Base-by-base conservation (phyloP, 2,888 invertebrate genomes). In the Gastracanthus pulcherrimus region DNA sequence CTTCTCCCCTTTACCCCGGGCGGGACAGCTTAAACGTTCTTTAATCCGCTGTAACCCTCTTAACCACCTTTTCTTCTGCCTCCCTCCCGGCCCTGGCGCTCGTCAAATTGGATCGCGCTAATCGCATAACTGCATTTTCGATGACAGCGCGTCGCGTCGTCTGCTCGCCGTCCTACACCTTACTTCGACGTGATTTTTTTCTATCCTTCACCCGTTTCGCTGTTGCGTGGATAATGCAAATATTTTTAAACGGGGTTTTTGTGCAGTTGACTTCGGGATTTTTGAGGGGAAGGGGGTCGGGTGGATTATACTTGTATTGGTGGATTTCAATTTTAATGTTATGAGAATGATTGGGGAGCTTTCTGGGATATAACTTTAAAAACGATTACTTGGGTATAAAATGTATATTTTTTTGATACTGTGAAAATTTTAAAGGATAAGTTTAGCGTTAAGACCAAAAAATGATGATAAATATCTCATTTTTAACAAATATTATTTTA, bases 41-140 rank as follows among this genome's bases (percentile, higher is more conserved):
- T 64, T 64, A 64, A 75, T 78, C 75, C 69, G 29, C 23, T 3
- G 38, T 78, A 76, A 82, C 70, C 66, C 64, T 75, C 64, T 82
- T 81, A 81, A 9, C 67, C 74, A 45, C 55, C 76, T 29, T 38
- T 51, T 45, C 6, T 38, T 60, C 48, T 23, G 31, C 55, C 36
- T 13, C 36, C 7, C 23, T 23, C 67, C 19, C 23, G n/a, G 26
- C 23, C 26, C n/a, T 34, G 60, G n/a, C n/a, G n/a, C n/a, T n/a
- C n/a, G n/a, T n/a, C n/a, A 80, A 74, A 80, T 74, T 58, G 74
- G 82, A 82, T 82, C 76, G 76, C 45, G 11, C 76, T 82, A 82
- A 82, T 82, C 66, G 82, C 66, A 70, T 82, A 81, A 81, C 72
- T 81, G 71, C 64, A 51, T 77, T n/a, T 77, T 81, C 81, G 77